phyloP scores from a whole-genome alignment of 2,888 invertebrate species.

The Zygaena filipendulae region DNA sequence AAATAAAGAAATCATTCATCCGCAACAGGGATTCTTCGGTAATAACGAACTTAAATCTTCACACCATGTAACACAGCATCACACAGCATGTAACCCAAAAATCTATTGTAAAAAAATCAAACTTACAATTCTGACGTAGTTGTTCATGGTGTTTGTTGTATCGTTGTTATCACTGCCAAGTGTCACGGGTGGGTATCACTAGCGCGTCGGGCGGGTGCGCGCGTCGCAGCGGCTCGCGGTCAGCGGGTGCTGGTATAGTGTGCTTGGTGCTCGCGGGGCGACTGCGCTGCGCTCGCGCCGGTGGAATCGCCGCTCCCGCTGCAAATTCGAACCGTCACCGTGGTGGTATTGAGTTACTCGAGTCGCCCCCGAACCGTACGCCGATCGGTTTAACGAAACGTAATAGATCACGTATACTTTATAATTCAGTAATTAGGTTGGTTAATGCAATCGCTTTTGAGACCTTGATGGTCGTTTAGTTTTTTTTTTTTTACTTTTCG shows the following conservation, averaged over 20 bases:
- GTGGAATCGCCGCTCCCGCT: conserved; percentile 37
- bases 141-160: conserved; percentile 36
- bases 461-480: too few species aligned
- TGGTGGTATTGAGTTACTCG: conserved; percentile 49
- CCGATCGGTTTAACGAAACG: too few species aligned
- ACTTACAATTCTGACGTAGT: conserved; percentile 55
- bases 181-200: conserved; percentile 52
- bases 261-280: conserved; percentile 34
- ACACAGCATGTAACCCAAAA: too few species aligned
- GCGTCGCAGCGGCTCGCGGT: conserved; percentile 34
- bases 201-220: conserved; percentile 15
- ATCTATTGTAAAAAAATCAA: too few species aligned
- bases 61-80: too few species aligned
- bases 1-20: too few species aligned
- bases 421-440: conserved; percentile 27
- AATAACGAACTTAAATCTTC: too few species aligned
- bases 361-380: too few species aligned
- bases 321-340: conserved; percentile 49
- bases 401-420: conserved; percentile 37
- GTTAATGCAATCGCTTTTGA: too few species aligned
- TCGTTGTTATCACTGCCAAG: conserved; percentile 26
- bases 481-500: conserved; percentile 29
- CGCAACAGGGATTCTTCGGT: too few species aligned
- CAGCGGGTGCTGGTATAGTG: conserved; percentile 28
- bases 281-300: conserved; percentile 25